Conservation (phyloP, 2,888 invertebrate species). For the Zhengitettix transpicula region DNA sequence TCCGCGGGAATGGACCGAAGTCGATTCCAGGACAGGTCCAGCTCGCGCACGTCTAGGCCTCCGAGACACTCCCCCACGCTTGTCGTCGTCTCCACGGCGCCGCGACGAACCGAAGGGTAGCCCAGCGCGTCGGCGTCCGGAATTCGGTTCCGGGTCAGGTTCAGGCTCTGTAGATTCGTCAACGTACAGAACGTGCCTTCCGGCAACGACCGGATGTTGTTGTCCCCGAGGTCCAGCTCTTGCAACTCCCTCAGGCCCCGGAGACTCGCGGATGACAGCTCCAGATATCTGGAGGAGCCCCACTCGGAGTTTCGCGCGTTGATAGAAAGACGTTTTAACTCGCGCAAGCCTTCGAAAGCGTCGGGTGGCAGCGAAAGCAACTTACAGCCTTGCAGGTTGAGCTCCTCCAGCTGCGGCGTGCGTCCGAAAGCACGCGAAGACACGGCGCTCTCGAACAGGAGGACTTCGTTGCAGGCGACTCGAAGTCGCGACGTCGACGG, state of each 20-base stretch:
- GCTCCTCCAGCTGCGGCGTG: slow-evolving; percentile 54
- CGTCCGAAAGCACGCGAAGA: slow-evolving; percentile 53
- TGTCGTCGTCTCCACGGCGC: slow-evolving; percentile 25
- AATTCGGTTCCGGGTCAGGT: slow-evolving; percentile 71
- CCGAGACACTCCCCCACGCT: slow-evolving; percentile 31
- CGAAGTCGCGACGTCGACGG: slow-evolving; percentile 48
- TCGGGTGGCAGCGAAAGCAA: slow-evolving; percentile 56
- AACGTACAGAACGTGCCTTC: slow-evolving; percentile 64
- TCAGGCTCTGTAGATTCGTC: slow-evolving; percentile 62
- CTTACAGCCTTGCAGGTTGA: slow-evolving; percentile 65
- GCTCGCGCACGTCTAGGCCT: slow-evolving; percentile 50
- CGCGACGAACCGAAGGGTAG: slow-evolving; percentile 27
- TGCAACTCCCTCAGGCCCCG: slow-evolving; percentile 63
- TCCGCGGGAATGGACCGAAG: slow-evolving; percentile 53
- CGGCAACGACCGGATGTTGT: slow-evolving; percentile 66
- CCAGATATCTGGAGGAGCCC: slow-evolving; percentile 50
- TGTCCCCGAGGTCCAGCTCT: slow-evolving; percentile 62
- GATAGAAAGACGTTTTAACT: slow-evolving; percentile 59
- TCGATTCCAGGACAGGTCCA: slow-evolving; percentile 71
- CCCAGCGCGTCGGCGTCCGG: slow-evolving; percentile 62
- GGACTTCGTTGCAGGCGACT: slow-evolving; percentile 59
- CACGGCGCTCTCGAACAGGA: slow-evolving; percentile 63
- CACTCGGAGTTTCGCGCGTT: slow-evolving; percentile 68
- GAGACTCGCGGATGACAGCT: slow-evolving; percentile 52
- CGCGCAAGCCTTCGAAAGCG: slow-evolving; percentile 63